These are phyloP conservation scores for Anthophora plumipes DNA, from an alignment of 2,888 invertebrate genomes.

Conservation along the genomic window DNA sequence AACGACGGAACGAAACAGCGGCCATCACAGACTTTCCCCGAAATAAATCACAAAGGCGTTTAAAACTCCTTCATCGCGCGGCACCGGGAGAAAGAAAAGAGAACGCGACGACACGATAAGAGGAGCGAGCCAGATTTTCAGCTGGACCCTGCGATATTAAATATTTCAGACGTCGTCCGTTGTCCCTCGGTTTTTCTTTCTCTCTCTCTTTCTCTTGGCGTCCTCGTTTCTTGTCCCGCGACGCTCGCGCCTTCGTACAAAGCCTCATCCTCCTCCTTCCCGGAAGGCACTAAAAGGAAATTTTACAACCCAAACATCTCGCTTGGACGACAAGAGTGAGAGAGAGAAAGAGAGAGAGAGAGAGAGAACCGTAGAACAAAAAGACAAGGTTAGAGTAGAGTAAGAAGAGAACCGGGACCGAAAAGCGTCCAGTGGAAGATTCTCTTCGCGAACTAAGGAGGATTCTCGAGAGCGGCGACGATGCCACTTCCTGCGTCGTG, in stretches of 20 bases:
- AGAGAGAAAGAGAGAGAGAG: not conserved
- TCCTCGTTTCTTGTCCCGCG: constrained; percentile 19
- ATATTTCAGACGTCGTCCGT: constrained; percentile 68
- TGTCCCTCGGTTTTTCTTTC: constrained; percentile 27
- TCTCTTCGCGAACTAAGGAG: no score
- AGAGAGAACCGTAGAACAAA: constrained; percentile 31
- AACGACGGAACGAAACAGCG: not conserved
- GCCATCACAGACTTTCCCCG: constrained; percentile 35
- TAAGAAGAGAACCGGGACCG: constrained; percentile 7
- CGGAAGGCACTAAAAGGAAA: constrained; percentile 56
- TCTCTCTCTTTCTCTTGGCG: not conserved
- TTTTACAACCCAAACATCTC: constrained; percentile 69
- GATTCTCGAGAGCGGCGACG: constrained; percentile 11
- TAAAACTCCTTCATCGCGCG: constrained; percentile 39
- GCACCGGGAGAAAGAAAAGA: not conserved
- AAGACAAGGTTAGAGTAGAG: constrained; percentile 13
- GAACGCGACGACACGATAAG: constrained; percentile 33
- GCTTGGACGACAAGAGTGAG: constrained; percentile 13
- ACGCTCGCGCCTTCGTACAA: constrained; percentile 35
- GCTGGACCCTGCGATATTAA: constrained; percentile 63
- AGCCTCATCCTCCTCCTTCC: no score
- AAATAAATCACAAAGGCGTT: constrained; percentile 69
- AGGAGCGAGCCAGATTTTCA: constrained; percentile 61
- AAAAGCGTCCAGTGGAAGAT: constrained; percentile 22
- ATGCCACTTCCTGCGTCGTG: constrained; percentile 37